Base-by-base conservation (phyloP, 2,113 vertebrate species). In the Varanus komodoensis region DNA sequence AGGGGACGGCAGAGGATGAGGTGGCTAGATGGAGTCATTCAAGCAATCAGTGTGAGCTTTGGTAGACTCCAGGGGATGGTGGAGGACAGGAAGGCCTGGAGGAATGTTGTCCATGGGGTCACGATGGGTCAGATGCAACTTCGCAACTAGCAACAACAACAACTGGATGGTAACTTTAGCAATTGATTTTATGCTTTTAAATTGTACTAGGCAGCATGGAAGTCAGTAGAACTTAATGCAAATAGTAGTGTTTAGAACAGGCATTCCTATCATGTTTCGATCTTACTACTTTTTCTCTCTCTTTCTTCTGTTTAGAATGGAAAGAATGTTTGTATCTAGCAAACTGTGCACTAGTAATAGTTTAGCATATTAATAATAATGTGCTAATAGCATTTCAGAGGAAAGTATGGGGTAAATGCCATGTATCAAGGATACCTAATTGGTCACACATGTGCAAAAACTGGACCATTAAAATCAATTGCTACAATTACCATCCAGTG, bases 211-310 rank as follows among this genome's bases (percentile, higher is more conserved):
- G 19, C 23, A 87, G 48, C 23, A 52, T 34, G 44, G 44, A 38
- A 52, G 17, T 25, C 87, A 57, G 83, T 86, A 84, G 91, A 48
- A 92, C 23, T 61, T 61, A 87, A 8, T 25, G 29, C 14, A 75
- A 75, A 75, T 44, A 61, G 38, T 48, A 44, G 34, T 84, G 38
- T 69, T 44, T 84, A 48, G 64, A 84, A 69, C 38, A 69, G 64
- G 23, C 11, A 29, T 25, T 17, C 38, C 61, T 69, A 84, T 29
- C 25, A 2, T 17, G 69, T 69, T 84, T 50, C 2, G 6, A 23
- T 7, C 29, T 64, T 83, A 44, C n/a, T 29, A 27, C 12, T 54
- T 77, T 57, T 87, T 12, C 38, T 77, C 21, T 54, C 14, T 44
- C 48, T 68, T 69, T 8, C 12, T 48, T 19, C 27, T 34, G 27